Base-by-base conservation (phyloP, 2,888 invertebrate species). In the Eudasyphora cyanicolor region DNA sequence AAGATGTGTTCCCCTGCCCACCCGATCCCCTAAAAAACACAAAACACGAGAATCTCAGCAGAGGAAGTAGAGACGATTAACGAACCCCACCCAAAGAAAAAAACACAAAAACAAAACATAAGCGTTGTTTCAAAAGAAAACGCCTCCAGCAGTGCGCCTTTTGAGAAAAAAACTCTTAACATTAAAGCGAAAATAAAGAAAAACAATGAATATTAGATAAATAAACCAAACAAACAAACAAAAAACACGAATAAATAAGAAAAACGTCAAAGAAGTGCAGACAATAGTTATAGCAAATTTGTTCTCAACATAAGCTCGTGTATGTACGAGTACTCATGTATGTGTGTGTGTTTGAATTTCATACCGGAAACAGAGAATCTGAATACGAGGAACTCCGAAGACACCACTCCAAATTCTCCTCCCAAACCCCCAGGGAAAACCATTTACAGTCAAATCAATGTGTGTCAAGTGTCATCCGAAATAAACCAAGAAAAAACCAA, bases 1-100 rank as follows among this genome's bases (percentile, higher is more conserved):
- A 94, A 88, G 24, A 27, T 14, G n/a, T n/a, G 45, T 45, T 67
- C 29, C 73, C 76, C 77, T 57, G 60, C 78, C 51, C 76, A 64
- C 79, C 71, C 64, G 54, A 10, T 45, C 12, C 76, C 73, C 54
- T 78, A 57, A 60, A 77, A 64, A 19, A 27, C 57, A 57, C 49
- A 62, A n/a, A n/a, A 62, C 29, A 45, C n/a, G 27, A 51, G 2
- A 12, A 17, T 24, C 24, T 21, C 12, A 27, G 29, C 29, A 51
- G n/a, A 49, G n/a, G 38, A 69, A 17, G 49, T 14, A 45, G 64
- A 51, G 7, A 45, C 54, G 69, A 21, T 19, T 17, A 82, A 85
- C 49, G 70, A 79, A 78, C 79, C 84, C 79, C 84, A 81, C 84
- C 84, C 84, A 76, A n/a, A n/a, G n/a, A n/a, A n/a, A n/a, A n/a